Evolutionary conservation across 2,113 vertebrate species (phyloP).

Genomic region (Brachypteracias leptosomus): DNA sequence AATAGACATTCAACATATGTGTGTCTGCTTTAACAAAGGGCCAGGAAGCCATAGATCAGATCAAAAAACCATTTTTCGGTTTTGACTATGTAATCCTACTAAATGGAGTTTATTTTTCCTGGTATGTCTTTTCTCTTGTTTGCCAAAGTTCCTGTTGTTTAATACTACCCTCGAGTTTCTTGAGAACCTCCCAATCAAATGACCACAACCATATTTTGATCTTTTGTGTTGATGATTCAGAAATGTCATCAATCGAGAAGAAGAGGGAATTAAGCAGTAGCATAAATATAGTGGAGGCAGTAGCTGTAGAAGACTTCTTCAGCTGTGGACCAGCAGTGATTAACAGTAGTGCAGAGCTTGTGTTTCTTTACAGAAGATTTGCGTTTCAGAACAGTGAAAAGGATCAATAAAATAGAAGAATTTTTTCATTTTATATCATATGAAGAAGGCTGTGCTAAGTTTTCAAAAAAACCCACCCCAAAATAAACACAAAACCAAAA

Average conservation of each 20-base stretch:
- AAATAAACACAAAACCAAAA: not conserved
- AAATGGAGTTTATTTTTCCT: conserved; percentile 58
- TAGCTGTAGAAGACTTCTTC: not conserved
- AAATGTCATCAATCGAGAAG: not conserved
- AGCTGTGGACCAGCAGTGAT: not conserved
- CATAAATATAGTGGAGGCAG: not conserved
- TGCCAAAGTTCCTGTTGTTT: conserved; percentile 15
- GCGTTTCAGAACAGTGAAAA: not conserved
- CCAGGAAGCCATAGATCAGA: not conserved
- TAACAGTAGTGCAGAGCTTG: not conserved
- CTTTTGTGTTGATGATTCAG: not conserved
- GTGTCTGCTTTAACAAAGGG: conserved; percentile 23
- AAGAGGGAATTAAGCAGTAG: not conserved
- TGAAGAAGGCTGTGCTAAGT: not conserved
- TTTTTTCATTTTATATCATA: not conserved
- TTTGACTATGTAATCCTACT: conserved; percentile 46
- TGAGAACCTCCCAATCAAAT: not conserved
- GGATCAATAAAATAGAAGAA: not conserved
- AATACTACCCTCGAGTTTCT: conserved; percentile 22
- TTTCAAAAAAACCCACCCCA: not conserved
- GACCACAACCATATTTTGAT: not conserved
- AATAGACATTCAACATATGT: conserved; percentile 34
- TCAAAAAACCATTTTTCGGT: conserved; percentile 51
- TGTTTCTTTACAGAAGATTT: not conserved
- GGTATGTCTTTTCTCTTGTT: conserved; percentile 13